Conservation (phyloP, 2,888 invertebrate genomes). For the Helicoverpa assulta region DNA sequence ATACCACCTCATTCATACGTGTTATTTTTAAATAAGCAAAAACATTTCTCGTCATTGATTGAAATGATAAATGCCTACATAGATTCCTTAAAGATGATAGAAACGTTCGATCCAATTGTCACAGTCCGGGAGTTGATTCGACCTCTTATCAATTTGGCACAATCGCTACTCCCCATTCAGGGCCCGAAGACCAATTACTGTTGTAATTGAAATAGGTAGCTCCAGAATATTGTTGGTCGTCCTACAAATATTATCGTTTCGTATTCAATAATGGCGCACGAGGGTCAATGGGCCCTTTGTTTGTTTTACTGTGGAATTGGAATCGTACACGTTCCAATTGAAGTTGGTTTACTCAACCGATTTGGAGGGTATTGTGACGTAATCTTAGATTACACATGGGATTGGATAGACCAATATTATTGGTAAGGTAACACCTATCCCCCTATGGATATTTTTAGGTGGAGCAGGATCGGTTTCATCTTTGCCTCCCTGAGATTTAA, state of each 20-base stretch:
- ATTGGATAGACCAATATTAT: constrained; percentile 1
- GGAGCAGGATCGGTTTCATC: not conserved
- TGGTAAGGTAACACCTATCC: not conserved
- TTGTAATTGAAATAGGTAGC: constrained; percentile 55
- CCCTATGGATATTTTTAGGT: not conserved
- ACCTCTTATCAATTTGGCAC: constrained; percentile 48
- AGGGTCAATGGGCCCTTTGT: constrained; percentile 4
- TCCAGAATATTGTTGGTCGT: constrained; percentile 41
- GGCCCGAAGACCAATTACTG: constrained; percentile 55
- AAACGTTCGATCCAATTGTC: constrained; percentile 19
- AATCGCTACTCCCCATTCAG: constrained; percentile 49
- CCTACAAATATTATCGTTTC: constrained; percentile 51
- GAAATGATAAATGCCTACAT: not conserved
- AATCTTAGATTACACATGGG: constrained; percentile 2
- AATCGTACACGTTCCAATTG: constrained; percentile 14
- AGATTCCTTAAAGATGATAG: constrained; percentile 14
- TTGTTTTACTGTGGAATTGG: constrained; percentile 9
- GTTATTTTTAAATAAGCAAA: too few species aligned
- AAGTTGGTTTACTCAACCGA: constrained; percentile 1
- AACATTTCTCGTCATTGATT: too few species aligned
- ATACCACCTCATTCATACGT: too few species aligned
- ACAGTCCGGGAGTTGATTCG: constrained; percentile 43
- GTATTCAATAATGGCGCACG: constrained; percentile 41
- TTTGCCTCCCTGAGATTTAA: not conserved
- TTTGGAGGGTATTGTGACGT: constrained; percentile 1